Conservation (phyloP, 2,113 vertebrate species). For the Pangasianodon hypophthalmus region DNA sequence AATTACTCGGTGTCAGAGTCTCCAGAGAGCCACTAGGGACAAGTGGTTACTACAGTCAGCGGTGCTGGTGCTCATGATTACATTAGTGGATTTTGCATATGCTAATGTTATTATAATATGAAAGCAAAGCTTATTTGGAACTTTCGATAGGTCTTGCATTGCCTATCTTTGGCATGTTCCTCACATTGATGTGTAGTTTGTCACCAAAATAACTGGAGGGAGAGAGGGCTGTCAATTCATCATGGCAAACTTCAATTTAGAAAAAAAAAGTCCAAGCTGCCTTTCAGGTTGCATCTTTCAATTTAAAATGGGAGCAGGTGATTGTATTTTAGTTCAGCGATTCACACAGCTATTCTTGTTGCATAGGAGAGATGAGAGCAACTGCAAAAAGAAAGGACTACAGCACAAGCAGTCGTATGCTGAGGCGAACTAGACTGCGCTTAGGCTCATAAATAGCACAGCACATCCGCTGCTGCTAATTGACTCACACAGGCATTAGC, state of each 20-base stretch:
- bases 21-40: constrained; percentile 31
- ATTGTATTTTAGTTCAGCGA: not conserved
- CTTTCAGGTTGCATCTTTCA: not conserved
- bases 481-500: constrained; percentile 65
- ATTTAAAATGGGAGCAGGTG: not conserved
- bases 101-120: constrained; percentile 15
- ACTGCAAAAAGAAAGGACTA: not conserved
- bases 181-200: not conserved
- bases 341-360: not conserved
- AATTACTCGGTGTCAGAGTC: constrained; percentile 49
- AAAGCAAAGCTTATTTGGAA: not conserved
- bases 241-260: not conserved
- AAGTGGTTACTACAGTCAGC: constrained; percentile 42
- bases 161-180: not conserved
- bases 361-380: not conserved
- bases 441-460: constrained; percentile 56
- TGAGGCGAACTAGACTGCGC: constrained; percentile 38
- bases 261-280: not conserved
- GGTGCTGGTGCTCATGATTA: constrained; percentile 32
- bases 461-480: constrained; percentile 61
- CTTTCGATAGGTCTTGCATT: not conserved
- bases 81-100: constrained; percentile 26
- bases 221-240: not conserved
- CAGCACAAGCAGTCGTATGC: constrained; percentile 22
- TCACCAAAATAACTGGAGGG: not conserved